These are phyloP conservation scores for Listrodromus nycthemerus DNA, from an alignment of 2,888 invertebrate species.

Conservation along the genomic window DNA sequence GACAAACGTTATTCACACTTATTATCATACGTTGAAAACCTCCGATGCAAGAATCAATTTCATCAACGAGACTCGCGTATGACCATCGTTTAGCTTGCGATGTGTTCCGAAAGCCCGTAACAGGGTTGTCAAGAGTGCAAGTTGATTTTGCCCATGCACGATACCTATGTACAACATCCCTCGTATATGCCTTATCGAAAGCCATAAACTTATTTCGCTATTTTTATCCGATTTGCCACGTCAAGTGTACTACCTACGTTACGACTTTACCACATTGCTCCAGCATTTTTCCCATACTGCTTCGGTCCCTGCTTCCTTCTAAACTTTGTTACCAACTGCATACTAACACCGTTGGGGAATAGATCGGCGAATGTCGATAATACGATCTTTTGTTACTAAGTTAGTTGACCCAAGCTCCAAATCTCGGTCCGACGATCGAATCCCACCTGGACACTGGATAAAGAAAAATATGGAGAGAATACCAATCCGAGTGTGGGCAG, in stretches of 20 bases:
- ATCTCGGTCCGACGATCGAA: too few species aligned
- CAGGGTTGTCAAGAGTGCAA: slow-evolving; percentile 8
- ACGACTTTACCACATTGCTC: slow-evolving; percentile 23
- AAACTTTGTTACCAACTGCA: neutral
- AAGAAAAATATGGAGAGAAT: slow-evolving; percentile 6
- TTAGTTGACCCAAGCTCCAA: too few species aligned
- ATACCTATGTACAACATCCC: slow-evolving; percentile 37
- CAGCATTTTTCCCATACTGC: neutral
- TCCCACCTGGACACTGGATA: too few species aligned
- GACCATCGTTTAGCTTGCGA: slow-evolving; percentile 37
- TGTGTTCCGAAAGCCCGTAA: slow-evolving; percentile 10
- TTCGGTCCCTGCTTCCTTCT: neutral
- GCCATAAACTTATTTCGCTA: slow-evolving; percentile 58
- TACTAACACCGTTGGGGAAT: neutral
- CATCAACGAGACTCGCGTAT: slow-evolving; percentile 41
- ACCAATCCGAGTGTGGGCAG: neutral
- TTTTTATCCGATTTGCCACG: slow-evolving; percentile 46
- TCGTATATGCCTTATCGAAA: slow-evolving; percentile 64
- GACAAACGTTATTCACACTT: slow-evolving; percentile 16
- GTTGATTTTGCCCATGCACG: neutral
- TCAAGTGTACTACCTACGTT: slow-evolving; percentile 29
- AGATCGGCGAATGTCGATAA: neutral
- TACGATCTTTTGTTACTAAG: neutral
- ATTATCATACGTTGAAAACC: slow-evolving; percentile 32
- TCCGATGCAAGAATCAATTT: slow-evolving; percentile 39